A percentile compares a stretch with the other conserved stretches of the same genome.
Conservation (phyloP, 2,113 vertebrate genomes). For the Corythaixoides concolor region DNA sequence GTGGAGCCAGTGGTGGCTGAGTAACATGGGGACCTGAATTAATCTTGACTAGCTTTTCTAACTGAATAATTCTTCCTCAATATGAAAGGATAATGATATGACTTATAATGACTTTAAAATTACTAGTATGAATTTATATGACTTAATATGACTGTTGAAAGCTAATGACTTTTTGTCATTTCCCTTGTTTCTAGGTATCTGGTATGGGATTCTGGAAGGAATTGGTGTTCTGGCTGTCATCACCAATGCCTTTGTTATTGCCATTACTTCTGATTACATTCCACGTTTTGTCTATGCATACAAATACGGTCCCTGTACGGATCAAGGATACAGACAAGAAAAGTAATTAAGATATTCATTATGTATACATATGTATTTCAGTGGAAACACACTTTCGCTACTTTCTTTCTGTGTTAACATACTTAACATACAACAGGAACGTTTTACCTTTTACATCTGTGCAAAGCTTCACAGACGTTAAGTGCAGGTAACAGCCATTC, state of each 20-base stretch:
- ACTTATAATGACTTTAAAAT: not conserved
- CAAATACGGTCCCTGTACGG: slow-evolving; percentile 93
- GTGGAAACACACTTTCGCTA: not conserved
- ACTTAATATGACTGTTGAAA: not conserved
- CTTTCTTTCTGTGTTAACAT: not conserved
- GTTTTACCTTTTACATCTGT: not conserved
- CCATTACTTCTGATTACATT: slow-evolving; percentile 98
- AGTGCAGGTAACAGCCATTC: not conserved
- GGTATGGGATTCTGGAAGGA: slow-evolving; percentile 97
- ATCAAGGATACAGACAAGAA: slow-evolving; percentile 83
- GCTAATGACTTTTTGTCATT: not conserved
- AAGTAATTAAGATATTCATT: slow-evolving; percentile 75
- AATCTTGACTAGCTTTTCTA: not conserved
- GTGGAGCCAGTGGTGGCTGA: not conserved
- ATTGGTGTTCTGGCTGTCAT: slow-evolving; percentile 97
- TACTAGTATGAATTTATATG: not conserved
- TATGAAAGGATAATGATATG: not conserved
- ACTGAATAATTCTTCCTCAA: not conserved
- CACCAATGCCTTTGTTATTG: slow-evolving; percentile 98
- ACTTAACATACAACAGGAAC: not conserved
- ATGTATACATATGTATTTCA: not conserved
- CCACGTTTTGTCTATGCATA: slow-evolving; percentile 97
- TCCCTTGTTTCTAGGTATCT: slow-evolving; percentile 84
- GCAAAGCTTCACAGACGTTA: not conserved
- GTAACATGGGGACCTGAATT: not conserved